A percentile compares a stretch with the other conserved stretches of the same genome.
These are phyloP conservation scores for Typhlichthys eigenmanni DNA, from an alignment of 2,797 vertebrate genomes.

Conservation along the genomic window DNA sequence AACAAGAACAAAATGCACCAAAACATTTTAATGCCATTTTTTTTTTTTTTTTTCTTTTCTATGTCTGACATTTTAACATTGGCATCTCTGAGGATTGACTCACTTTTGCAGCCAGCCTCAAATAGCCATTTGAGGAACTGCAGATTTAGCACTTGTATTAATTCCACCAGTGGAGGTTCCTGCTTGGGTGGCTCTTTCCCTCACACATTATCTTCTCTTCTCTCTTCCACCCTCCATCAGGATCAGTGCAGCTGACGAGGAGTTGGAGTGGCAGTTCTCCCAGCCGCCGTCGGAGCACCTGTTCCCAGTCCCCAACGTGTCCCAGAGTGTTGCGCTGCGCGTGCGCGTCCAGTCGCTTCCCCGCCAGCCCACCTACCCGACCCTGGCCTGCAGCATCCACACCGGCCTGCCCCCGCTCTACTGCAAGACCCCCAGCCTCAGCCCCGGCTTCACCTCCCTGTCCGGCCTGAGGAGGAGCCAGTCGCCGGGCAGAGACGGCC, in stretches of 20 bases:
- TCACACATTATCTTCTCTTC: neutral
- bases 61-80: no score
- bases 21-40: no score
- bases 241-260: slow-evolving; percentile 94
- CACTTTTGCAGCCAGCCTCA: no score
- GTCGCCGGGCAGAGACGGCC: slow-evolving; percentile 71
- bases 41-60: no score
- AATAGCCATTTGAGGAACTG: no score
- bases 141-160: no score
- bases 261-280: slow-evolving; percentile 92
- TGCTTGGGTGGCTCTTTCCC: neutral
- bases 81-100: no score
- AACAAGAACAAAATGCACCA: no score
- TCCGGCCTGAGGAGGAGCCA: slow-evolving; percentile 82
- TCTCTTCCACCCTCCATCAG: slow-evolving; percentile 70
- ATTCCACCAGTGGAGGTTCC: neutral
- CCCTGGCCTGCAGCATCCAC: slow-evolving; percentile 95
- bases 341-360: slow-evolving; percentile 96
- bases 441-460: slow-evolving; percentile 66
- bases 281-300: slow-evolving; percentile 93
- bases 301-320: slow-evolving; percentile 95
- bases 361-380: slow-evolving; percentile 93
- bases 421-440: slow-evolving; percentile 70
- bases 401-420: slow-evolving; percentile 76
- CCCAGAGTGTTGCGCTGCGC: slow-evolving; percentile 94